phyloP scores from a whole-genome alignment of 2,113 vertebrate genomes.

The Crypturellus undulatus region DNA sequence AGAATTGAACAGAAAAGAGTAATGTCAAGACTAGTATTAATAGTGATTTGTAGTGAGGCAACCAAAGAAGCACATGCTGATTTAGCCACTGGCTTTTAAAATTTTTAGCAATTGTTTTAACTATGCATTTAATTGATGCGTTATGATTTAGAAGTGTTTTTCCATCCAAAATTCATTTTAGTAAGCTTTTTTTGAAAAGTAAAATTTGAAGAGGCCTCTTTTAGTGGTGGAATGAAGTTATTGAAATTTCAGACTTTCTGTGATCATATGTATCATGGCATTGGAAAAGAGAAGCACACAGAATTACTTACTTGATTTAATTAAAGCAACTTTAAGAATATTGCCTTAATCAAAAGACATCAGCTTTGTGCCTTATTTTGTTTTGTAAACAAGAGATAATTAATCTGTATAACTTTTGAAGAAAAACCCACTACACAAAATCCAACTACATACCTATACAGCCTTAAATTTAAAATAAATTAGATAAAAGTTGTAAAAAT shows the following conservation, averaged over 20 bases:
- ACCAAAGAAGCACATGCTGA: not conserved
- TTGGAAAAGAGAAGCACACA: not conserved
- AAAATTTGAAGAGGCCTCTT: not conserved
- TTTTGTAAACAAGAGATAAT: not conserved
- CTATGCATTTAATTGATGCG: not conserved
- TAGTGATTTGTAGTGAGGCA: not conserved
- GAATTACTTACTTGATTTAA: not conserved
- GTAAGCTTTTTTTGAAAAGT: not conserved
- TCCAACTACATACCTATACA: not conserved
- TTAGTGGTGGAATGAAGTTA: not conserved
- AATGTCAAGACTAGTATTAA: not conserved
- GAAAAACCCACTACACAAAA: not conserved
- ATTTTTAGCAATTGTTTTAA: not conserved
- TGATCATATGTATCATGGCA: not conserved
- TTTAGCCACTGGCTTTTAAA: not conserved
- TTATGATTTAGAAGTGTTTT: not conserved
- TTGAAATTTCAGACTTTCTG: not conserved
- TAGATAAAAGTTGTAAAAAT: not conserved
- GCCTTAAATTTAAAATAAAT: not conserved
- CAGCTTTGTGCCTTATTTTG: not conserved
- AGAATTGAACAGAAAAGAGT: not conserved
- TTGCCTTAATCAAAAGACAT: not conserved
- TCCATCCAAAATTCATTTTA: not conserved
- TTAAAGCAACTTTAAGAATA: not conserved
- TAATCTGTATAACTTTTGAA: not conserved